Base-by-base conservation (phyloP, 2,888 invertebrate genomes). In the Eupithecia exiguata region DNA sequence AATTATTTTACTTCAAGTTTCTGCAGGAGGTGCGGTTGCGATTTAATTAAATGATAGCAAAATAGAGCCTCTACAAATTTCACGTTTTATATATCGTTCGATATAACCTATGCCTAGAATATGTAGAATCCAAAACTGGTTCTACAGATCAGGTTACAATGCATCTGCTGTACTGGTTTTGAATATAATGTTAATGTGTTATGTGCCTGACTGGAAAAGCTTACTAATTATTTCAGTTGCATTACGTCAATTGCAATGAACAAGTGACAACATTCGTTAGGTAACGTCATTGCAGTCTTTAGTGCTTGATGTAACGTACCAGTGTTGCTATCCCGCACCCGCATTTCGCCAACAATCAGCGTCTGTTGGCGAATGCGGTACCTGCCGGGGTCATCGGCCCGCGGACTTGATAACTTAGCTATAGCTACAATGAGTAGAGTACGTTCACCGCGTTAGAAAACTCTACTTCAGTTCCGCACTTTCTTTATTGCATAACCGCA, bases 361-460 rank as follows among this genome's bases (percentile, higher is more conserved):
- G 40, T 40, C 38, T 74, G 79, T 81, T 82, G 84, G 82, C 81
- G 80, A 85, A 84, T 84, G 87, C 86, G 84, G 83, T 82, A 82
- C 82, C 82, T 53, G 81, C 84, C 84, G 90, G 87, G 91, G 91
- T 93, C 93, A 90, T 91, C 91, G 92, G 81, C 89, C 87, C 83
- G 88, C 86, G 86, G 87, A 87, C 87, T 90, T 91, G 89, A 92
- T 92, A 30, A 4, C 30, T 3, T 30, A 58, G 12, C 58, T 25
- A 30, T 30, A 58, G 12, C 58, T 25, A 92, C 88, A 89, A 89
- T 53, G n/a, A 53, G 49, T n/a, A 87, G 84, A 91, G 93, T 92
- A 92, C 94, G 86, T 94, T 94, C 93, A 93, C 93, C 93, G 92
- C 91, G 88, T 87, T 92, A 92, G 92, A 92, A 92, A 93, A 93